Percentiles rank a stretch among this genome's conserved stretches.
phyloP scores from a whole-genome alignment of 2,797 vertebrate species.

The Lepilemur ruficaudatus region DNA sequence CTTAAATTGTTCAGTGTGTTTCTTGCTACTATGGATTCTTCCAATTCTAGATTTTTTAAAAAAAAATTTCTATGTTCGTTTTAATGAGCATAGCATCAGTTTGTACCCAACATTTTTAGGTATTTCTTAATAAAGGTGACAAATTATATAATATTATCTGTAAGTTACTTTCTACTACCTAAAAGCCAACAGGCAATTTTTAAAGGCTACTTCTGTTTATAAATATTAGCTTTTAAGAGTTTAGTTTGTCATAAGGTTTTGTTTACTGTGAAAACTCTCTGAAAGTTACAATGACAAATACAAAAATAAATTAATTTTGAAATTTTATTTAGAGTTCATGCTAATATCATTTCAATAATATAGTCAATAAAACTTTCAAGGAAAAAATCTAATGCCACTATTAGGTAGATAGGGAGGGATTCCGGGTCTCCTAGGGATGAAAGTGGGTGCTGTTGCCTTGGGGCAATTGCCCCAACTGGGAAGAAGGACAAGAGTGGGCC shows the following conservation, averaged over 20 bases:
- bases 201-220: neutral
- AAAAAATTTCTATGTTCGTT: neutral
- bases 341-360: neutral
- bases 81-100: neutral
- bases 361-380: neutral
- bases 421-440: too few relatives aligned
- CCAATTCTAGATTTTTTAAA: neutral
- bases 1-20: neutral
- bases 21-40: neutral
- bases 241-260: neutral
- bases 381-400: neutral
- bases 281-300: neutral
- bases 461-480: too few relatives aligned
- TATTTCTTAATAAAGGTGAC: neutral
- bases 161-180: slow-evolving; percentile 36
- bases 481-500: too few relatives aligned
- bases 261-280: neutral
- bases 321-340: neutral
- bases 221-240: neutral
- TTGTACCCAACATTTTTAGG: neutral
- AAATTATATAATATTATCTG: neutral
- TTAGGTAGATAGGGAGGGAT: too few relatives aligned
- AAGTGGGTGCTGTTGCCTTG: too few relatives aligned
- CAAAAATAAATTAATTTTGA: neutral
- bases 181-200: neutral